Percentiles rank a stretch among this genome's conserved stretches.
Conservation (phyloP, 2,888 invertebrate species). For the Heliconius charithonia region DNA sequence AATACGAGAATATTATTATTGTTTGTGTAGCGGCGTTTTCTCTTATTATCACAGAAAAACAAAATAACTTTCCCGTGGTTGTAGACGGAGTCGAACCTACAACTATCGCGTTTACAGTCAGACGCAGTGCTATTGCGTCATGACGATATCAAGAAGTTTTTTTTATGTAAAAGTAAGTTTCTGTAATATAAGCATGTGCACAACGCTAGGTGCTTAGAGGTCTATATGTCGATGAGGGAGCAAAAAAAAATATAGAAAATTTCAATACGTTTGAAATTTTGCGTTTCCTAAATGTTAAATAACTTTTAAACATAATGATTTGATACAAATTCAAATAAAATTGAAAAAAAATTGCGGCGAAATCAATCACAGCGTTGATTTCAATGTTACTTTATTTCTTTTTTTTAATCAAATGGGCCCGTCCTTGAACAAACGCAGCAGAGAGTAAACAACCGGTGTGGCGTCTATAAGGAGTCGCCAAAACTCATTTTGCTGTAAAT, state of each 20-base stretch:
- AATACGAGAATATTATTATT: too few species aligned
- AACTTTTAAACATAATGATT: too few species aligned
- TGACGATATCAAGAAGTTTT: too few species aligned
- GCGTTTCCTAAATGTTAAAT: neutral
- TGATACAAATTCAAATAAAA: neutral
- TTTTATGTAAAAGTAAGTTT: too few species aligned
- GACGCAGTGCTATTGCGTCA: too few species aligned
- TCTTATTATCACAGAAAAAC: too few species aligned
- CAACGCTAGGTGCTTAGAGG: neutral
- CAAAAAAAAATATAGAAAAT: neutral
- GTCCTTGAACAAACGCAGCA: conserved; percentile 55
- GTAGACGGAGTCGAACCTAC: too few species aligned
- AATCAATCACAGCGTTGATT: neutral
- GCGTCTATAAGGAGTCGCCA: conserved; percentile 48
- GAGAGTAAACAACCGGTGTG: conserved; percentile 54
- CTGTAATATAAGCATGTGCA: too few species aligned
- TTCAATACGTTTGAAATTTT: neutral
- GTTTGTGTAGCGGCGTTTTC: too few species aligned
- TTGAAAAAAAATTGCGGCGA: conserved; percentile 6
- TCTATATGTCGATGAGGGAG: neutral
- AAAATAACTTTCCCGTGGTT: too few species aligned
- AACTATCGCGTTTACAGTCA: too few species aligned
- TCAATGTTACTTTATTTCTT: conserved; percentile 20
- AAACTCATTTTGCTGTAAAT: conserved; percentile 37
- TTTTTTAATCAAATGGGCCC: conserved; percentile 1